These are phyloP conservation scores for Diabrotica virgifera DNA, from an alignment of 1,140 invertebrate genomes.

Conservation along the genomic window DNA sequence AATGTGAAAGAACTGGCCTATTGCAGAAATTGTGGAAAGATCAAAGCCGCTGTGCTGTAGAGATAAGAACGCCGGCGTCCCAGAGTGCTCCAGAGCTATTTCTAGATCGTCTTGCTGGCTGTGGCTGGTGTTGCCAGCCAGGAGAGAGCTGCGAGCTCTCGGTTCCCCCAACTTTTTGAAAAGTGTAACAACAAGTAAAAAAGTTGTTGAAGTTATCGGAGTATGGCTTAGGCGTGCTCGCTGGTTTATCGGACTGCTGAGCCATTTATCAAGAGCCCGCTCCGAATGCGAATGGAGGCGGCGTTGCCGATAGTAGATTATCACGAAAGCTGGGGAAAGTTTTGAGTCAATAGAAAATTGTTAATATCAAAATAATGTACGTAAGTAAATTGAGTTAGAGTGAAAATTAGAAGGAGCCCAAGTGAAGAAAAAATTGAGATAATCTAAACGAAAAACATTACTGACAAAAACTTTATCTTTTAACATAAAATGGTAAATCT, in stretches of 20 bases:
- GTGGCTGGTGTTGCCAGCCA: neutral
- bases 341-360: too few species aligned
- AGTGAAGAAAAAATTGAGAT: too few species aligned
- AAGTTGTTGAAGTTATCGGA: conserved; percentile 16
- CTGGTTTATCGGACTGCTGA: conserved; percentile 11
- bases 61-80: neutral
- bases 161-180: conserved; percentile 15
- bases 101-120: neutral
- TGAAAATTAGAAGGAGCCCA: too few species aligned
- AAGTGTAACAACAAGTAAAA: conserved; percentile 16
- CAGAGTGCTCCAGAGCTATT: conserved; percentile 1
- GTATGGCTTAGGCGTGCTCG: neutral
- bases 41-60: neutral
- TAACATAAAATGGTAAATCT: too few species aligned
- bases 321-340: neutral
- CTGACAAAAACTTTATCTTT: too few species aligned
- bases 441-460: too few species aligned
- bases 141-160: neutral
- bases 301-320: neutral
- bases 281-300: neutral
- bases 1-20: neutral
- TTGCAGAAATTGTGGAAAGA: neutral
- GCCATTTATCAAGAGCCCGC: conserved; percentile 11
- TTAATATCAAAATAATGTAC: too few species aligned
- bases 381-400: too few species aligned